phyloP scores from a whole-genome alignment of 2,888 invertebrate genomes.

The Drosophila paramelanica region DNA sequence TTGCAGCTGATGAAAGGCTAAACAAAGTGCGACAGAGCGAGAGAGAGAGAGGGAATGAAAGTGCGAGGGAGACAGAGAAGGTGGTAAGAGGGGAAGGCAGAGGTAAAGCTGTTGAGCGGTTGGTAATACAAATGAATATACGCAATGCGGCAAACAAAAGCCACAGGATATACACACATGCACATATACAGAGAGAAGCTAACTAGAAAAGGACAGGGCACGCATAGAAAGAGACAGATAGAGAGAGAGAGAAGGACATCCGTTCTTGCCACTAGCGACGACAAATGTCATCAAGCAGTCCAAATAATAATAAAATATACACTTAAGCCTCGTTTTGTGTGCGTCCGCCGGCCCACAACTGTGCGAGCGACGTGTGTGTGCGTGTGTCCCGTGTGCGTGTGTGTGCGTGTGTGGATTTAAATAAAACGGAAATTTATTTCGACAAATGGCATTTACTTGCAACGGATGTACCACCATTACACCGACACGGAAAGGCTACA shows the following conservation, averaged over 20 bases:
- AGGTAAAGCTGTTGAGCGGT: constrained; percentile 3
- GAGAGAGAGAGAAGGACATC: constrained; percentile 61
- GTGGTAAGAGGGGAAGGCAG: constrained; percentile 6
- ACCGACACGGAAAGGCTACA: constrained; percentile 74
- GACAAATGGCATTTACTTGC: constrained; percentile 81
- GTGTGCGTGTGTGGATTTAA: constrained; percentile 73
- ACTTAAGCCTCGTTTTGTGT: constrained; percentile 76
- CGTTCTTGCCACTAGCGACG: constrained; percentile 75
- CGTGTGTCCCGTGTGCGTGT: constrained; percentile 20
- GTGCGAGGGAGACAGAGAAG: neutral
- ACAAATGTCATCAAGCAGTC: constrained; percentile 81
- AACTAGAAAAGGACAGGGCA: constrained; percentile 19
- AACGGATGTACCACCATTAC: constrained; percentile 79
- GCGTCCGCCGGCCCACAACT: constrained; percentile 39
- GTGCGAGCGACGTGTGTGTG: constrained; percentile 27
- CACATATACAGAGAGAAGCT: constrained; percentile 12
- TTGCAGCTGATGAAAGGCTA: constrained; percentile 47
- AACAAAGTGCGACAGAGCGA: constrained; percentile 20
- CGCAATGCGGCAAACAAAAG: constrained; percentile 79
- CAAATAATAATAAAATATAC: constrained; percentile 80
- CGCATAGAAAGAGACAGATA: constrained; percentile 7
- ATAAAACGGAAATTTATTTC: constrained; percentile 81
- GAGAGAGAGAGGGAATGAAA: neutral
- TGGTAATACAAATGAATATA: constrained; percentile 71
- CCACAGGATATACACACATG: constrained; percentile 35